Percentiles rank a stretch among this genome's conserved stretches.
These are phyloP conservation scores for Listrodromus nycthemerus DNA, from an alignment of 2,888 invertebrate species.

Conservation along the genomic window DNA sequence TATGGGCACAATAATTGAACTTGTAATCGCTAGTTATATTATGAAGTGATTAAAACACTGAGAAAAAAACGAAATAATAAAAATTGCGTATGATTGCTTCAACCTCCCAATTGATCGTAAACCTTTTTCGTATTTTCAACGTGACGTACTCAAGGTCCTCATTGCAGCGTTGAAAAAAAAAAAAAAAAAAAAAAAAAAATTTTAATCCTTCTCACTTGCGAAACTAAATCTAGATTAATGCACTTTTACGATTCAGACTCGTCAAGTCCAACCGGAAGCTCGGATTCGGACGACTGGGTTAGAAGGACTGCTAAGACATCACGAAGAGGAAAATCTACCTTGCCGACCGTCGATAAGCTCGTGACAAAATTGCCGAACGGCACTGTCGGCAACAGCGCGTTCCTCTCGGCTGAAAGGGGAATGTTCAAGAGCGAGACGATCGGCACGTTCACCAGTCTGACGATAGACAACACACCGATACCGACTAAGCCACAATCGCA, in stretches of 20 bases:
- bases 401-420: conserved; percentile 62
- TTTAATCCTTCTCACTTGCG: not conserved
- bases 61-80: not conserved
- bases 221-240: conserved; percentile 42
- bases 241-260: conserved; percentile 36
- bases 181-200: not conserved
- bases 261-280: conserved; percentile 58
- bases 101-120: not conserved
- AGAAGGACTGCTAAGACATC: conserved; percentile 5
- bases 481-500: conserved; percentile 43
- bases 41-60: conserved; percentile 14
- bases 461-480: conserved; percentile 56
- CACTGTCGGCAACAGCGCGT: conserved; percentile 59
- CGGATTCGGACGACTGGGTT: conserved; percentile 49
- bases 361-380: conserved; percentile 66
- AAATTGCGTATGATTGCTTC: conserved; percentile 7
- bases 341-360: conserved; percentile 42
- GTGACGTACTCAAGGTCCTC: conserved; percentile 8
- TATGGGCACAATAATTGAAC: conserved; percentile 9
- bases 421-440: conserved; percentile 81
- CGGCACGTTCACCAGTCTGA: conserved; percentile 78
- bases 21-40: conserved; percentile 26
- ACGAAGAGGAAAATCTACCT: conserved; percentile 22
- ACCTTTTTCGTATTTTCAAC: not conserved
- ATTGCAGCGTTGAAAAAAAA: not conserved